Evolutionary conservation across 1,140 invertebrate species (phyloP).

Genomic region (Antheraea pernyi): DNA sequence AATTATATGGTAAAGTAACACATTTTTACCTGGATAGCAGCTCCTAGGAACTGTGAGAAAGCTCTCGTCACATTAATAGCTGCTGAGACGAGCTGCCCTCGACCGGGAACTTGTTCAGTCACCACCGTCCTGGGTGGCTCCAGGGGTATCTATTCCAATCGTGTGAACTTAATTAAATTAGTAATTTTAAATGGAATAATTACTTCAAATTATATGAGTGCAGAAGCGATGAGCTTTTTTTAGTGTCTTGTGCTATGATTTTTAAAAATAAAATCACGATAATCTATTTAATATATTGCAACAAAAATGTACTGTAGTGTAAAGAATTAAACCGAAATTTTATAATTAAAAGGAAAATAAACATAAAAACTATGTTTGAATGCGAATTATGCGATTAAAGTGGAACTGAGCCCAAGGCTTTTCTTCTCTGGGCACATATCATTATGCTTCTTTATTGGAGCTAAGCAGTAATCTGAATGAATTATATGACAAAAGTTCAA

Average conservation of each 20-base stretch:
- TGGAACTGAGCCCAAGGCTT: no score
- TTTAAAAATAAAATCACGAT: neutral
- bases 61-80: slow-evolving; percentile 86
- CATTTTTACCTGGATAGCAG: slow-evolving; percentile 83
- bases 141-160: slow-evolving; percentile 64
- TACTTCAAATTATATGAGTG: neutral
- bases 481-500: no score
- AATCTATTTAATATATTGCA: no score
- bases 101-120: slow-evolving; percentile 65
- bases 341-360: no score
- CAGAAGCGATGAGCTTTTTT: slow-evolving; percentile 21
- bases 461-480: no score
- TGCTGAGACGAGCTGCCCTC: slow-evolving; percentile 83
- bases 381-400: no score
- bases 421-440: no score
- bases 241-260: slow-evolving; percentile 13
- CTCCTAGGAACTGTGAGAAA: slow-evolving; percentile 86
- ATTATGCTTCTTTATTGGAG: no score
- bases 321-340: no score
- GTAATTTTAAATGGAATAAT: neutral
- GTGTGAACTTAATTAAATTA: slow-evolving; percentile 14
- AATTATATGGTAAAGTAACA: no score
- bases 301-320: no score
- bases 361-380: no score
- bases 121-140: slow-evolving; percentile 63